Evolutionary conservation across 2,888 invertebrate genomes (phyloP), one percentile per base, ranked within the genome.

Genomic region (Hydrotaea diabolus): DNA sequence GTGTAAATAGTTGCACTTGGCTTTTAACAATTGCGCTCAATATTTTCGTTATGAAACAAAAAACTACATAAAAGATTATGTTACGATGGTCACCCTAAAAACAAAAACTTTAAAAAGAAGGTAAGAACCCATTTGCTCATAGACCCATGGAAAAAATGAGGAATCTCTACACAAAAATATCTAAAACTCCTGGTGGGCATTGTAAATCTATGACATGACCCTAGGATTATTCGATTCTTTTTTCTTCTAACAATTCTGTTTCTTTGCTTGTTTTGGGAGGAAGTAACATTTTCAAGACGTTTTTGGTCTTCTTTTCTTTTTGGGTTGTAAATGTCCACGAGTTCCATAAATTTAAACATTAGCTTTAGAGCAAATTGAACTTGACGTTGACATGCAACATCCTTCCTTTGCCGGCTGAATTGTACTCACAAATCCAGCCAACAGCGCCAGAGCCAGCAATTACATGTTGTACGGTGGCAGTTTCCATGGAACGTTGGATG

Each of bases 331-430:
- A 83, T 73, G 77, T 78, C 77, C 66, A 59, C 13, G 13, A 59
- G 59, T 59, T 11, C 59, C 82, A 85, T 83, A 85, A 85, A 85
- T 85, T 85, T 80, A 75, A 85, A 85, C 83, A 82, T 85, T 85
- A 85, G 62, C 85, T 83, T 80, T 76, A 77, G 82, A 86, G 85
- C 85, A 86, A 86, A 86, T 86, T 86, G 85, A 86, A 86, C 86
- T 86, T 85, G 85, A 86, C 85, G 86, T 78, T 80, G 85, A 86
- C 86, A 86, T 86, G 86, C 86, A 85, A 86, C 78, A 83, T 85
- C 85, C 86, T 83, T 86, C 86, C 86, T 80, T 59, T 59, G 23
- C 11, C 5, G 59, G 59, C 13, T 23, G 15, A 23, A 59, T 59
- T 0, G 23, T 59, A 59, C 26, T 59, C 23, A 59, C 23, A 59